Evolutionary conservation across 2,888 invertebrate genomes (phyloP).

Genomic region (Agrochola lota): DNA sequence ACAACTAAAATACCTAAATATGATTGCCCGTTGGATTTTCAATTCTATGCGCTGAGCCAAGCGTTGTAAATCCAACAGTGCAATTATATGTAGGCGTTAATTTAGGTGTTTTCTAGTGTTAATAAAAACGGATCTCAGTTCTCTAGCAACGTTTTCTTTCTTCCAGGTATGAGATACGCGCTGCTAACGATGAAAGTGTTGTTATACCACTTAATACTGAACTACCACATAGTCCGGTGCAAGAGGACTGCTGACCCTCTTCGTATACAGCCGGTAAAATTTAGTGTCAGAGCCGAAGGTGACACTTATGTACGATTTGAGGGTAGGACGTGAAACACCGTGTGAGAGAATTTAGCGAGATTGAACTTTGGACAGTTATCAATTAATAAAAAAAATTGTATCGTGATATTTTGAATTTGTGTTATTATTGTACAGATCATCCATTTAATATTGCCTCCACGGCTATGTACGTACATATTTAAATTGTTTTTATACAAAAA

Average conservation of each 20-base stretch:
- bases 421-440: too few species aligned
- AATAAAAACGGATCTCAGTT: neutral
- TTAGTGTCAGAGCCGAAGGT: conserved; percentile 71
- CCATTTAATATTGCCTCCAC: too few species aligned
- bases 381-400: conserved; percentile 1
- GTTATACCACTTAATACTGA: conserved; percentile 73
- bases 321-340: conserved; percentile 2
- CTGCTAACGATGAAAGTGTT: conserved; percentile 78
- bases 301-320: conserved; percentile 75
- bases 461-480: too few species aligned
- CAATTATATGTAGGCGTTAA: neutral
- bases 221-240: conserved; percentile 77
- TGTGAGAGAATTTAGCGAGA: neutral
- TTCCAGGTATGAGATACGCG: conserved; percentile 81
- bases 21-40: neutral
- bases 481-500: too few species aligned
- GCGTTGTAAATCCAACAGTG: neutral
- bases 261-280: conserved; percentile 64
- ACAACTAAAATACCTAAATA: neutral
- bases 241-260: conserved; percentile 79
- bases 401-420: neutral
- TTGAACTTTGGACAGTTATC: neutral
- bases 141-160: neutral
- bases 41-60: neutral
- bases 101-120: neutral